A percentile compares a stretch with the other conserved stretches of the same genome.
Conservation (phyloP, 2,113 vertebrate species). For the Cottus gobio region DNA sequence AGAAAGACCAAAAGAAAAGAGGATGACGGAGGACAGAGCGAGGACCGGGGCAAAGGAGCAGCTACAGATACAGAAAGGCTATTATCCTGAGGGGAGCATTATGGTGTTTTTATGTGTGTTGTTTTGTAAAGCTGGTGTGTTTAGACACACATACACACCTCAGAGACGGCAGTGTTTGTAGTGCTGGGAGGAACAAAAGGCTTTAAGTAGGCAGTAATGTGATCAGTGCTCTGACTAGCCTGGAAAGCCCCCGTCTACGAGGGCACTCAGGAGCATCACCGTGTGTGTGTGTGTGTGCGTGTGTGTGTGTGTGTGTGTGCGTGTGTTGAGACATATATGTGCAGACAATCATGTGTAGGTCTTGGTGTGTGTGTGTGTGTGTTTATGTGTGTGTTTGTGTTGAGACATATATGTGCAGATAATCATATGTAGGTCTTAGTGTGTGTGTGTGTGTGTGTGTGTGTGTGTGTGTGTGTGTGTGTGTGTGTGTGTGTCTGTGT, state of each 20-base stretch:
- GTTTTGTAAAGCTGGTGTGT: constrained; percentile 61
- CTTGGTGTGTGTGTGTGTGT: too few species aligned
- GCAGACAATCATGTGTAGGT: not conserved
- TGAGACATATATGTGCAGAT: too few species aligned
- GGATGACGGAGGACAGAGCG: constrained; percentile 13
- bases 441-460: too few species aligned
- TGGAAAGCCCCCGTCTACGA: constrained; percentile 49
- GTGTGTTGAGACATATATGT: not conserved
- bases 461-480: too few species aligned
- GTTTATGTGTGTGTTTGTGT: too few species aligned
- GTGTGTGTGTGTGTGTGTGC: not conserved
- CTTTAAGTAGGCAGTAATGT: constrained; percentile 76
- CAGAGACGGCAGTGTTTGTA: constrained; percentile 56
- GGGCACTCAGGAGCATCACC: constrained; percentile 33
- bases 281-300: not conserved
- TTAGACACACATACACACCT: constrained; percentile 50
- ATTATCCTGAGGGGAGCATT: constrained; percentile 67
- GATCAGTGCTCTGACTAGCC: constrained; percentile 70
- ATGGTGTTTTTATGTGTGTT: constrained; percentile 68
- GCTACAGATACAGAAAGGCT: constrained; percentile 70
- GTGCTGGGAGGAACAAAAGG: constrained; percentile 70
- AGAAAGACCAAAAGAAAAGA: constrained; percentile 12
- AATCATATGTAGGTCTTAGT: too few species aligned
- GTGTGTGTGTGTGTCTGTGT: too few species aligned
- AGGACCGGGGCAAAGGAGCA: constrained; percentile 44